Evolutionary conservation across 2,113 vertebrate species (phyloP), one percentile per base, ranked within the genome.

Genomic region (Gambusia holbrooki): DNA sequence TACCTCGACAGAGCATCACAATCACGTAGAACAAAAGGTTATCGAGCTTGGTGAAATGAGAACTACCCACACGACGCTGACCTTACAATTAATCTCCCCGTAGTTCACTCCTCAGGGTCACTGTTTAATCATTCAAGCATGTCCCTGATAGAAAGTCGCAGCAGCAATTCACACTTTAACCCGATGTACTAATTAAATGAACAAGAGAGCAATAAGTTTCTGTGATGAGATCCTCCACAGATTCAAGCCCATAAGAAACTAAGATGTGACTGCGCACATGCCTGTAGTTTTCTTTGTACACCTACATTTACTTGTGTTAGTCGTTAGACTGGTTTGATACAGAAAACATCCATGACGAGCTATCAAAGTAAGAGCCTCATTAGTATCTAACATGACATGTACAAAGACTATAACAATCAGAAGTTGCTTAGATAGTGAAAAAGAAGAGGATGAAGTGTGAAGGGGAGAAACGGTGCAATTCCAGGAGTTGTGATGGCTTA

Each of bases 391-490:
- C 78, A 19, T 35, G 73, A 30, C 77, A 69, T 84, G 69, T 80
- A 88, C 87, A 86, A 12, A 75, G 80, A 35, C 62, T 82, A 67
- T 81, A 68, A 71, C 67, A 62, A 71, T 62, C 74, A 28, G 51
- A 80, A 45, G 58, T 64, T 19, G 75, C 72, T 69, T 63, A 58
- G 28, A 68, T 67, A 83, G 54, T 68, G 30, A 29, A 60, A 42
- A 45, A 60, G 70, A 13, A 42, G 27, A 73, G 7, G 33, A 60
- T 35, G 29, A 61, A 61, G 73, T 65, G 74, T 14, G 58, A 71
- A 15, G 61, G 66, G 65, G 64, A 80, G 48, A 76, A 65, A 29
- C 30, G 17, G 28, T 51, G 70, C 8, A 28, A 19, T 62, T 58
- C 19, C 19, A 32, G 60, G 14, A 62, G 60, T 66, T 51, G 70